phyloP scores from a whole-genome alignment of 1,140 invertebrate species.

The Archegozetes longisetosus region DNA sequence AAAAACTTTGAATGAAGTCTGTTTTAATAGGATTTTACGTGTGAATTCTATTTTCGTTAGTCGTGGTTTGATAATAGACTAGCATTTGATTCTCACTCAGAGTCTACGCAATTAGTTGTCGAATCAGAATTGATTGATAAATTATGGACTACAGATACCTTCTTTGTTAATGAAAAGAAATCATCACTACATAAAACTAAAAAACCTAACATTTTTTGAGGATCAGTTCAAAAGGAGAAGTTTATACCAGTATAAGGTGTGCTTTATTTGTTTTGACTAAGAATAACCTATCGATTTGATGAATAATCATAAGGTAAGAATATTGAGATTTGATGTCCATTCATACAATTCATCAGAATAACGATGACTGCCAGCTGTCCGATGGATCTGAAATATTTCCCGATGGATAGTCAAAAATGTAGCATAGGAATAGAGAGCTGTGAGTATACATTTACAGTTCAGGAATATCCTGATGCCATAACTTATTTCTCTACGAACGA shows the following conservation, averaged over 20 bases:
- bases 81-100: background rate
- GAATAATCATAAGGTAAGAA: background rate
- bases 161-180: background rate
- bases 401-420: too few species aligned
- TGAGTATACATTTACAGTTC: too few species aligned
- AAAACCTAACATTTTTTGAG: background rate
- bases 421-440: too few species aligned
- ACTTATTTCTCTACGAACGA: background rate
- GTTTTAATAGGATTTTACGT: conserved; percentile 6
- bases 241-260: too few species aligned
- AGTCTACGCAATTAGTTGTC: background rate
- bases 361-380: too few species aligned
- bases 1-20: too few species aligned
- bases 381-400: conserved; percentile 4
- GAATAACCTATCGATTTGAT: background rate
- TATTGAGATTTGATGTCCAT: too few species aligned
- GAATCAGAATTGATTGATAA: background rate
- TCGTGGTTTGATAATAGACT: background rate
- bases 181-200: background rate
- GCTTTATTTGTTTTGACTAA: background rate
- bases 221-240: too few species aligned
- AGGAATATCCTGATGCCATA: too few species aligned
- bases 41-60: conserved; percentile 6
- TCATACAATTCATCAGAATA: too few species aligned
- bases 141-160: conserved; percentile 4